A percentile compares a stretch with the other conserved stretches of the same genome.
Conservation (phyloP, 1,140 invertebrate genomes). For the Anagrus nilaparvatae region DNA sequence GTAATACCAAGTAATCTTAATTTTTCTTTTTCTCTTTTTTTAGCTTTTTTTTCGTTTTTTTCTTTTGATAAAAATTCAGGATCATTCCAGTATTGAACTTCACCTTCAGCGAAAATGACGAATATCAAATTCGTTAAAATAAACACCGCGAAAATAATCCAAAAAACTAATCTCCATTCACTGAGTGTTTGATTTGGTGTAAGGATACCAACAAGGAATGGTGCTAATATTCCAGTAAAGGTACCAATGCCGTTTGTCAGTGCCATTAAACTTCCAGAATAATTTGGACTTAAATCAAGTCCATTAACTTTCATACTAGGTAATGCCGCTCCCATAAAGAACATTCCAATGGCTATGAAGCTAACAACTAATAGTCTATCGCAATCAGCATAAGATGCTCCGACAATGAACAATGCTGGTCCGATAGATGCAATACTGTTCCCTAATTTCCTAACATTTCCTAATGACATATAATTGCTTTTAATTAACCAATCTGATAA, state of each 20-base stretch:
- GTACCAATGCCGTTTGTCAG: slow-evolving; percentile 76
- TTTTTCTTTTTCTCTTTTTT: neutral
- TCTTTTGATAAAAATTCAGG: slow-evolving; percentile 21
- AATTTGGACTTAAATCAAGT: slow-evolving; percentile 73
- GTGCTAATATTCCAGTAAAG: slow-evolving; percentile 68
- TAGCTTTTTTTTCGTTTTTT: slow-evolving; percentile 13
- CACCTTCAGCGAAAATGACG: slow-evolving; percentile 57
- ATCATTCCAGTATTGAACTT: slow-evolving; percentile 63
- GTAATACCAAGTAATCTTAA: neutral
- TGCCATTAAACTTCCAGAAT: slow-evolving; percentile 72
- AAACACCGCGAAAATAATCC: slow-evolving; percentile 66
- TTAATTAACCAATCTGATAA: slow-evolving; percentile 58
- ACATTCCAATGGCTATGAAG: slow-evolving; percentile 61
- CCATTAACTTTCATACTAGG: slow-evolving; percentile 64
- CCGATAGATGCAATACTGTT: slow-evolving; percentile 61
- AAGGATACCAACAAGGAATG: slow-evolving; percentile 65
- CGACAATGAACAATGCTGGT: slow-evolving; percentile 66
- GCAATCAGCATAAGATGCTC: slow-evolving; percentile 71
- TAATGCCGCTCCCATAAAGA: slow-evolving; percentile 63
- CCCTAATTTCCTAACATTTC: slow-evolving; percentile 59
- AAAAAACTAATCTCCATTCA: slow-evolving; percentile 76
- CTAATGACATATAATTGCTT: slow-evolving; percentile 45
- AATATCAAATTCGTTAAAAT: slow-evolving; percentile 63
- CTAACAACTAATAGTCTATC: slow-evolving; percentile 52
- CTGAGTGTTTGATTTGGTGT: slow-evolving; percentile 58